Percentiles rank a stretch among this genome's conserved stretches.
Conservation (phyloP, 2,797 vertebrate genomes). For the Acridotheres tristis region DNA sequence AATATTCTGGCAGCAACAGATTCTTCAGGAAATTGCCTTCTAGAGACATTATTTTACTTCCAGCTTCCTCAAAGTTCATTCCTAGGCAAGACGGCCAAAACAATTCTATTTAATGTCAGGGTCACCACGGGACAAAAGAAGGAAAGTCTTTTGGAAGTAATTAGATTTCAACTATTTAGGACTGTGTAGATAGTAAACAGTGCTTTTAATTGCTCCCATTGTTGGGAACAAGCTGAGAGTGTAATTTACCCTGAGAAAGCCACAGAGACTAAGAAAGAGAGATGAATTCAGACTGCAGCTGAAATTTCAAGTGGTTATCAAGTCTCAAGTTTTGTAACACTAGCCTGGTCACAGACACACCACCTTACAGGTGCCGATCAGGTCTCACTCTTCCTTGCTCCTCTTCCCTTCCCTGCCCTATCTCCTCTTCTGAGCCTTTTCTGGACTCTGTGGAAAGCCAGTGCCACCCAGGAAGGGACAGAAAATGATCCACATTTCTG, state of each 20-base stretch:
- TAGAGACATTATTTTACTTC: constrained; percentile 59
- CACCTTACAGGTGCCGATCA: neutral
- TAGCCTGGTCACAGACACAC: neutral
- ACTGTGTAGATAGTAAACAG: constrained; percentile 48
- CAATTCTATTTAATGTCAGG: constrained; percentile 46
- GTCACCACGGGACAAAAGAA: constrained; percentile 62
- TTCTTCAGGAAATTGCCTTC: constrained; percentile 67
- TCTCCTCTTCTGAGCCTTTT: neutral
- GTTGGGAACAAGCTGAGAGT: constrained; percentile 17
- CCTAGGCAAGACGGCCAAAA: constrained; percentile 37
- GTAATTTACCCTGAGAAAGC: constrained; percentile 13
- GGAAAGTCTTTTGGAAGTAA: constrained; percentile 66
- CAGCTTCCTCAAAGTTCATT: constrained; percentile 61
- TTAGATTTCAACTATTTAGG: constrained; percentile 54
- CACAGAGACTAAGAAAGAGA: neutral
- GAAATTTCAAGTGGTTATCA: constrained; percentile 27
- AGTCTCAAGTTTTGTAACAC: neutral
- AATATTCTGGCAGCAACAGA: constrained; percentile 29
- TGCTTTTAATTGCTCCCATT: constrained; percentile 53
- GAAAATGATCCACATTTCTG: neutral
- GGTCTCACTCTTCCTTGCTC: neutral
- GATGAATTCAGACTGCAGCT: constrained; percentile 12
- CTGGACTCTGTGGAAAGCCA: neutral
- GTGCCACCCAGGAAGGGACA: neutral
- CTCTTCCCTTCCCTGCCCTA: neutral